A percentile compares a stretch with the other conserved stretches of the same genome.
Evolutionary conservation across 1,140 invertebrate species (phyloP).

Genomic region (Pseudachorutes palmiensis): DNA sequence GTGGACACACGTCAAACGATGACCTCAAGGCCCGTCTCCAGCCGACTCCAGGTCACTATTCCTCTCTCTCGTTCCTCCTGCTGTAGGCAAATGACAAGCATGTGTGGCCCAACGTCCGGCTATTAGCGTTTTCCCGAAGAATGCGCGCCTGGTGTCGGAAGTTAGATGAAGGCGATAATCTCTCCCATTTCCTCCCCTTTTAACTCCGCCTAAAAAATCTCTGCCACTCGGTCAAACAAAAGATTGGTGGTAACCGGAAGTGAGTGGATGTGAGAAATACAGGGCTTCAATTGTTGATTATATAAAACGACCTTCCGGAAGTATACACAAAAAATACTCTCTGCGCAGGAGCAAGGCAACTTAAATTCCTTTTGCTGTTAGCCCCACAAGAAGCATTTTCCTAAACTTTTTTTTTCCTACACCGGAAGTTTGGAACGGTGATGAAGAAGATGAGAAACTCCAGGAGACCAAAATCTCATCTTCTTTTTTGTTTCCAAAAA

Average conservation of each 20-base stretch:
- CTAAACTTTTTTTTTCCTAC: too few species aligned
- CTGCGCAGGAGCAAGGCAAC: too few species aligned
- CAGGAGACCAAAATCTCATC: background rate
- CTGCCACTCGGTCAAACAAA: constrained; percentile 13
- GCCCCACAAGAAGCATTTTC: too few species aligned
- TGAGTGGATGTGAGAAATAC: too few species aligned
- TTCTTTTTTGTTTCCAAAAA: too few species aligned
- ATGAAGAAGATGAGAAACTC: background rate
- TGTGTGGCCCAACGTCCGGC: background rate
- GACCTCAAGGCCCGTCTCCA: constrained; percentile 74
- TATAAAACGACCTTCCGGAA: too few species aligned
- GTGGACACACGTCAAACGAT: constrained; percentile 75
- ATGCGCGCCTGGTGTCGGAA: constrained; percentile 9
- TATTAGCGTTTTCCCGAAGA: background rate
- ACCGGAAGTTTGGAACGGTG: too few species aligned
- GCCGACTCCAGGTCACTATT: constrained; percentile 42
- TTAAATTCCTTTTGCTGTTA: too few species aligned
- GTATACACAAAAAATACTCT: too few species aligned
- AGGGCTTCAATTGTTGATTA: too few species aligned
- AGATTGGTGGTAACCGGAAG: background rate
- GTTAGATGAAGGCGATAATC: constrained; percentile 9
- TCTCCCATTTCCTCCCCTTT: background rate
- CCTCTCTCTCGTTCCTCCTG: background rate
- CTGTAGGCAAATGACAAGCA: too few species aligned
- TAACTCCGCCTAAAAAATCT: background rate